Conservation (phyloP, 2,113 vertebrate genomes). For the Embiotoca jacksoni region DNA sequence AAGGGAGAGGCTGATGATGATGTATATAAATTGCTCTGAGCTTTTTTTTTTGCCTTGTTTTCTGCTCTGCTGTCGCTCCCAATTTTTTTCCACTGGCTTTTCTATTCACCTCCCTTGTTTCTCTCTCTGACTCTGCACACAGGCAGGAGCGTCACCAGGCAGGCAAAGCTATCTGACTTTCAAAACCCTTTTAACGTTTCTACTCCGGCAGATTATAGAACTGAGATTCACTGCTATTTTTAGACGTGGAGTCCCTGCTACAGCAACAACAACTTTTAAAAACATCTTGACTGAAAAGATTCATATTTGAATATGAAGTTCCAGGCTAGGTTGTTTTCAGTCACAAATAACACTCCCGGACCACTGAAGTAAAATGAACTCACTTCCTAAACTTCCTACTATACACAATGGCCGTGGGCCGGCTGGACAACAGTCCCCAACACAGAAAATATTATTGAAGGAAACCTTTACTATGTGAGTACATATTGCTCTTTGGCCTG, state of each 20-base stretch:
- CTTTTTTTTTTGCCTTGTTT: constrained; percentile 26
- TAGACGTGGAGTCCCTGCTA: constrained; percentile 22
- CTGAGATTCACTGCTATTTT: constrained; percentile 65
- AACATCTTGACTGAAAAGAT: constrained; percentile 7
- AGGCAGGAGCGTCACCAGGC: constrained; percentile 11
- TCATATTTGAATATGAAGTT: background rate
- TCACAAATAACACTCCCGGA: constrained; percentile 50
- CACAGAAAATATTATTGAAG: constrained; percentile 31
- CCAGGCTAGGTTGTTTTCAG: constrained; percentile 44
- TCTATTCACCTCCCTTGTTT: constrained; percentile 18
- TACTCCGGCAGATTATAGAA: constrained; percentile 47
- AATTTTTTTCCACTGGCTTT: constrained; percentile 2
- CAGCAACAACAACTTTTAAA: constrained; percentile 16
- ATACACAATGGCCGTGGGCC: constrained; percentile 71
- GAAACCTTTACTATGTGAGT: background rate
- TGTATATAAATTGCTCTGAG: constrained; percentile 13
- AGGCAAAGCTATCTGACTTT: constrained; percentile 29
- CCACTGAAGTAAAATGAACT: constrained; percentile 66
- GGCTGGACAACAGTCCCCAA: constrained; percentile 44
- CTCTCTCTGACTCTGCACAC: constrained; percentile 12
- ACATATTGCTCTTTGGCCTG: background rate
- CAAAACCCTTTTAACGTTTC: constrained; percentile 42
- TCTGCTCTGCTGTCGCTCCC: constrained; percentile 10
- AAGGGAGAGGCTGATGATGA: constrained; percentile 55
- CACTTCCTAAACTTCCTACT: constrained; percentile 80